Evolutionary conservation across 1,140 invertebrate genomes (phyloP).

Genomic region (Copidosoma floridanum): DNA sequence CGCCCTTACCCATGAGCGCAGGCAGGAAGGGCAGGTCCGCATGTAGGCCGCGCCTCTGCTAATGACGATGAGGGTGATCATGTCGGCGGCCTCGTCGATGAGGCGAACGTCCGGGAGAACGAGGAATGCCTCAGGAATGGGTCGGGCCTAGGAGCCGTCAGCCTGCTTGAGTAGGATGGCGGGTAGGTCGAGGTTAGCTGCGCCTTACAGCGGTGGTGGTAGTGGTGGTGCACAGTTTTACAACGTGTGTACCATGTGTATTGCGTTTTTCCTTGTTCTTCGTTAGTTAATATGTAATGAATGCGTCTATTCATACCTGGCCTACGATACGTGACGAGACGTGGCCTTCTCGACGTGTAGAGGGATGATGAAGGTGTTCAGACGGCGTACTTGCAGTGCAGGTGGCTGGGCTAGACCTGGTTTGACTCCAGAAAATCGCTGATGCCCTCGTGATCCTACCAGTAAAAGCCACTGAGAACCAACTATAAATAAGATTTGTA

Average conservation of each 20-base stretch:
- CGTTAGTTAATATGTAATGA: too few relatives aligned
- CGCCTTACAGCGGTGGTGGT: too few relatives aligned
- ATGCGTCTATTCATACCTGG: slow-evolving; percentile 60
- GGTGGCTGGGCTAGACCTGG: slow-evolving; percentile 81
- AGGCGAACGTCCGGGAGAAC: slow-evolving; percentile 65
- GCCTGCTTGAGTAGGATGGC: slow-evolving; percentile 71
- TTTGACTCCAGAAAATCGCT: slow-evolving; percentile 95
- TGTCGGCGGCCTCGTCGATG: slow-evolving; percentile 67
- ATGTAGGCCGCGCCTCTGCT: slow-evolving; percentile 81
- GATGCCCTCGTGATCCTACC: slow-evolving; percentile 87
- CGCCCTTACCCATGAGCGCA: slow-evolving; percentile 96
- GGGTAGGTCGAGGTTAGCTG: slow-evolving; percentile 85
- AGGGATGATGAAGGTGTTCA: slow-evolving; percentile 85
- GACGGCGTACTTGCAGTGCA: slow-evolving; percentile 88
- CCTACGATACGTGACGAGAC: slow-evolving; percentile 80
- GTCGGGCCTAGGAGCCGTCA: slow-evolving; percentile 42
- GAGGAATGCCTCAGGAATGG: slow-evolving; percentile 64
- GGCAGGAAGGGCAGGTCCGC: slow-evolving; percentile 85
- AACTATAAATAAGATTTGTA: too few relatives aligned
- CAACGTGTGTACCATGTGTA: too few relatives aligned
- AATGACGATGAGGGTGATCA: slow-evolving; percentile 81
- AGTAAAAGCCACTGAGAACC: slow-evolving; percentile 87
- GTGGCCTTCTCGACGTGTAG: slow-evolving; percentile 89
- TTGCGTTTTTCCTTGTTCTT: too few relatives aligned
- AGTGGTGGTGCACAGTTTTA: too few relatives aligned